A percentile compares a stretch with the other conserved stretches of the same genome.
phyloP scores from a whole-genome alignment of 2,888 invertebrate species.

The Exocentrus adspersus region DNA sequence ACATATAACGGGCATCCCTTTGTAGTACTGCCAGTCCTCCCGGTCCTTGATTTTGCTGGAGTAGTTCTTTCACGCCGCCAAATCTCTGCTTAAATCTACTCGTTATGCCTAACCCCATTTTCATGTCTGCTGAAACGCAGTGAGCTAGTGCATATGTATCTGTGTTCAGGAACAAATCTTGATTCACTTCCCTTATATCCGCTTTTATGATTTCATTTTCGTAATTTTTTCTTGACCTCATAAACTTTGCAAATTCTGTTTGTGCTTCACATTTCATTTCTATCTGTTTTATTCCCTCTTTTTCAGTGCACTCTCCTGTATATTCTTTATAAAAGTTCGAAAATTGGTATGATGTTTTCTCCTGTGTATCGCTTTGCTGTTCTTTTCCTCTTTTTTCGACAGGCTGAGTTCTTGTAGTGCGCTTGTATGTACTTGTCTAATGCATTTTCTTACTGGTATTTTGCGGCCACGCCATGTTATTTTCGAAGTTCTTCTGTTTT shows the following conservation, averaged over 20 bases:
- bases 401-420: too few relatives aligned
- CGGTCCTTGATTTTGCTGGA: background rate
- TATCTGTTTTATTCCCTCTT: background rate
- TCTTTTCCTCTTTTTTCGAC: too few relatives aligned
- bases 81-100: background rate
- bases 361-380: too few relatives aligned
- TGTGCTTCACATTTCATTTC: background rate
- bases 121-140: background rate
- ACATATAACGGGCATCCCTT: background rate
- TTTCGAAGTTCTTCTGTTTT: too few relatives aligned
- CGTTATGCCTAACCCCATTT: background rate
- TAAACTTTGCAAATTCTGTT: background rate
- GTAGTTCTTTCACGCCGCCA: background rate
- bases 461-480: too few relatives aligned
- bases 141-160: background rate
- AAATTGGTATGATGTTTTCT: too few relatives aligned
- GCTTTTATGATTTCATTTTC: background rate
- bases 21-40: background rate
- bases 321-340: too few relatives aligned
- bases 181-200: background rate
- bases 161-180: background rate
- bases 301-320: too few relatives aligned
- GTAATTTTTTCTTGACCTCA: background rate
- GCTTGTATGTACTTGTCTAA: too few relatives aligned
- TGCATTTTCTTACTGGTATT: too few relatives aligned